Base-by-base conservation (phyloP, 37 sponge, comb jelly and placozoan species). In the Petrosia ficiformis region DNA sequence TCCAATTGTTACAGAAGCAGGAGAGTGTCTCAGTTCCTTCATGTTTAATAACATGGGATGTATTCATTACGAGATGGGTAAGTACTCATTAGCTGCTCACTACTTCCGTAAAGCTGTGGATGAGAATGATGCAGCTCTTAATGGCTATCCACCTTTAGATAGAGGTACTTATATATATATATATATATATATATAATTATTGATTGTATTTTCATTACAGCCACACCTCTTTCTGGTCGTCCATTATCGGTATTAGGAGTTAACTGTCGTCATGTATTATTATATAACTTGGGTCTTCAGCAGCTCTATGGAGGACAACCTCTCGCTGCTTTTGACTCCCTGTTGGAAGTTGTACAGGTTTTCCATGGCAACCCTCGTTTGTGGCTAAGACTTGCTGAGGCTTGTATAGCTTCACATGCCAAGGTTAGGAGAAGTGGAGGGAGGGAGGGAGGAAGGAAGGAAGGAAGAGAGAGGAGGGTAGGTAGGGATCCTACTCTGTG, bases 21-120 rank as follows among this genome's bases (percentile, higher is more conserved):
- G 96, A 2, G 95, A 97, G 66, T 91, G 95, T 56, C 84, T 97
- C 8, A 86, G 84, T 42, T 88, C 98, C 21, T 84, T 86, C 70
- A 83, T 84, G 79, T 98, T 88, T 87, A 95, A 95, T 84, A 88
- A 93, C 79, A 68, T 98, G n/a, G 99, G 89, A 36, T 95, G 99
- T 63, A 67, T 93, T 36, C 94, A 98, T 73, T 78, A 54, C 67
- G 80, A 87, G 60, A 83, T 98, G 87, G 87, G 85, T 39, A 84
- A 88, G 58, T 85, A 96, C 80, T 80, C 77, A 36, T 70, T 98
- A 32, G 91, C 94, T 39, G 90, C 90, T 31, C 77, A 85, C 87
- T 95, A 93, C 80, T 86, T 90, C 76, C 77, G 68, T 16, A 90
- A 95, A 75, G 96, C 96, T 28, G 71, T 98, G n/a, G 87, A 93